Percentiles rank a stretch among this genome's conserved stretches.
phyloP scores from a whole-genome alignment of 2,113 vertebrate genomes.

The Polypterus senegalus region DNA sequence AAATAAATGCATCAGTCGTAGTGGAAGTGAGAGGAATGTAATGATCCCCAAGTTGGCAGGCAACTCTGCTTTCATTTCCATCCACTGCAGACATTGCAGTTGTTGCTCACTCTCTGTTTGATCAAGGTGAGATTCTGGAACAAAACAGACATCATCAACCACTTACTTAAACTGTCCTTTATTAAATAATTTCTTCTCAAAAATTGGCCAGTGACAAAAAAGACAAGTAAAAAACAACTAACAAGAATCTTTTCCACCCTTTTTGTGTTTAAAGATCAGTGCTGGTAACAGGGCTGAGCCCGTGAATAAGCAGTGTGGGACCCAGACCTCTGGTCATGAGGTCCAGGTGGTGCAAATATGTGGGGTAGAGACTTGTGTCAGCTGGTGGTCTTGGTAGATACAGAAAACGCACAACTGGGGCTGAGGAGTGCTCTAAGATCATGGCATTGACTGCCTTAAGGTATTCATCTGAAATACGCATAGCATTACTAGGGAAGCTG shows the following conservation, averaged over 20 bases:
- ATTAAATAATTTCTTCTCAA: too few relatives aligned
- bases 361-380: constrained; percentile 58
- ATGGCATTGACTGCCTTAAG: constrained; percentile 65
- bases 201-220: too few relatives aligned
- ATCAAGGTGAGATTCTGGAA: too few relatives aligned
- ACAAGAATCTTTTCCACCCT: too few relatives aligned
- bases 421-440: constrained; percentile 50
- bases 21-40: not conserved
- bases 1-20: not conserved
- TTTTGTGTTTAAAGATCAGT: constrained; percentile 59
- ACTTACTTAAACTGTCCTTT: too few relatives aligned
- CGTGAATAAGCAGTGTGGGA: constrained; percentile 79
- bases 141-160: too few relatives aligned
- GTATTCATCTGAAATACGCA: constrained; percentile 64
- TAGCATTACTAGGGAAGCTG: constrained; percentile 60
- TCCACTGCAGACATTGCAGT: too few relatives aligned
- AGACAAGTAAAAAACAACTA: too few relatives aligned
- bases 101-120: too few relatives aligned
- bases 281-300: constrained; percentile 75
- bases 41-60: not conserved
- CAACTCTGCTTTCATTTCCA: not conserved
- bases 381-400: constrained; percentile 75
- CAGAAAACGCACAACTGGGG: constrained; percentile 65
- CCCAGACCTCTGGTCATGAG: constrained; percentile 66
- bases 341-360: constrained; percentile 71